A percentile compares a stretch with the other conserved stretches of the same genome.
These are phyloP conservation scores for Enteromius fasciolatus DNA, from an alignment of 2,797 vertebrate genomes.

Conservation along the genomic window DNA sequence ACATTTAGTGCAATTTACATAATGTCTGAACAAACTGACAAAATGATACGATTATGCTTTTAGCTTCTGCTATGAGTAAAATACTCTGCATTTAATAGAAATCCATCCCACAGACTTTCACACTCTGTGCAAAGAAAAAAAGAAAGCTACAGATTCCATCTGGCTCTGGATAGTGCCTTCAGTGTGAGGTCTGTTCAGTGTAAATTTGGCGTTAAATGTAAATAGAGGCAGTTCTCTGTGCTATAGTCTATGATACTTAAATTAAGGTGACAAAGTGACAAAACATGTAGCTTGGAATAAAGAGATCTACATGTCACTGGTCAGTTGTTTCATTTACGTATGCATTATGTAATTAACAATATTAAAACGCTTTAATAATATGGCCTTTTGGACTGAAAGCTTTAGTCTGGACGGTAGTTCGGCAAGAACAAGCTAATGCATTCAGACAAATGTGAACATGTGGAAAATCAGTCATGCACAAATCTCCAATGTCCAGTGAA, in stretches of 20 bases:
- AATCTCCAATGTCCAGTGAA: neutral
- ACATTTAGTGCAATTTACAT: constrained; percentile 12
- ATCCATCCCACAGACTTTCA: neutral
- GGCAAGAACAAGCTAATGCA: neutral
- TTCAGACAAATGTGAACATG: constrained; percentile 2
- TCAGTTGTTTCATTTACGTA: neutral
- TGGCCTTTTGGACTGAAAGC: neutral
- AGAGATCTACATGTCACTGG: neutral
- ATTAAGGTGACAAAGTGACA: neutral
- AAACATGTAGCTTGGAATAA: neutral
- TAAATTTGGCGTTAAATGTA: neutral
- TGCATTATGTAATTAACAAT: neutral
- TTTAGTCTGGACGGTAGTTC: neutral
- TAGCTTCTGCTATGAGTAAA: neutral
- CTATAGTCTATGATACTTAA: neutral
- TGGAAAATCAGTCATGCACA: neutral
- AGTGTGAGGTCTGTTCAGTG: neutral
- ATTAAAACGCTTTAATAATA: neutral
- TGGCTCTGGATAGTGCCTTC: neutral
- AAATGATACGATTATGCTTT: constrained; percentile 8
- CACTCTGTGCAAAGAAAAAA: neutral
- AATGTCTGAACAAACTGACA: neutral
- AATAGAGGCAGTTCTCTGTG: neutral
- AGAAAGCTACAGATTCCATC: neutral
- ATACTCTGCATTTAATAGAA: neutral